phyloP scores from a whole-genome alignment of 2,888 invertebrate genomes.

The Pediacus dermestoides region DNA sequence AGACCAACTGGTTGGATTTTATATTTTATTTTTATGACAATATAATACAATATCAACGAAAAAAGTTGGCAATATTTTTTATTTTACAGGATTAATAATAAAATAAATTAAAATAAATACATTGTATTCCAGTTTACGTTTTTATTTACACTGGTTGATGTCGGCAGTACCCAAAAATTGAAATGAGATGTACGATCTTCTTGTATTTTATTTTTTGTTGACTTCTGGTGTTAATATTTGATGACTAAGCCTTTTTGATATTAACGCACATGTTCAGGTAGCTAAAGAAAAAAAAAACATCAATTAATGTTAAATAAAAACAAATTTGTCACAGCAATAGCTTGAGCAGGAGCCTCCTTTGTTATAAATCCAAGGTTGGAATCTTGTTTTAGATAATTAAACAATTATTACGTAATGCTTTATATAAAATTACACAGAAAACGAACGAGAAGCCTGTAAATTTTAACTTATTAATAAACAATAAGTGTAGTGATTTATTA shows the following conservation, averaged over 20 bases:
- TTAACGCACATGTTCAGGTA: constrained; percentile 30
- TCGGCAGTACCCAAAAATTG: constrained; percentile 19
- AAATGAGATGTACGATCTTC: background rate
- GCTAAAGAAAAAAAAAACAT: constrained; percentile 24
- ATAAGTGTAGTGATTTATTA: too few relatives aligned
- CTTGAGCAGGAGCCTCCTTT: too few relatives aligned
- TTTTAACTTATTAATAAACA: too few relatives aligned
- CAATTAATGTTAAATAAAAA: too few relatives aligned
- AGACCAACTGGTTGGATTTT: constrained; percentile 19
- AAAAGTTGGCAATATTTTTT: constrained; percentile 16
- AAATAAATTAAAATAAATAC: constrained; percentile 30
- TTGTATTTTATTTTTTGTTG: constrained; percentile 19
- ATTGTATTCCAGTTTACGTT: constrained; percentile 23
- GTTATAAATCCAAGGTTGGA: too few relatives aligned
- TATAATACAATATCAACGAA: constrained; percentile 28
- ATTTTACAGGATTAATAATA: constrained; percentile 24
- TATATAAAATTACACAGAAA: too few relatives aligned
- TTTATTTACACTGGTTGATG: constrained; percentile 16
- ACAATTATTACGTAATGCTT: too few relatives aligned
- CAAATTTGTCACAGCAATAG: too few relatives aligned
- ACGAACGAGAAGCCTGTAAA: too few relatives aligned
- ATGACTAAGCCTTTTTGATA: constrained; percentile 20
- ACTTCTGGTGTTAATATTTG: constrained; percentile 28
- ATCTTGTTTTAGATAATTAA: too few relatives aligned
- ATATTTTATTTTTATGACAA: constrained; percentile 31